phyloP scores from a whole-genome alignment of 2,797 vertebrate genomes.

The Myoxocephalus aenaeus region DNA sequence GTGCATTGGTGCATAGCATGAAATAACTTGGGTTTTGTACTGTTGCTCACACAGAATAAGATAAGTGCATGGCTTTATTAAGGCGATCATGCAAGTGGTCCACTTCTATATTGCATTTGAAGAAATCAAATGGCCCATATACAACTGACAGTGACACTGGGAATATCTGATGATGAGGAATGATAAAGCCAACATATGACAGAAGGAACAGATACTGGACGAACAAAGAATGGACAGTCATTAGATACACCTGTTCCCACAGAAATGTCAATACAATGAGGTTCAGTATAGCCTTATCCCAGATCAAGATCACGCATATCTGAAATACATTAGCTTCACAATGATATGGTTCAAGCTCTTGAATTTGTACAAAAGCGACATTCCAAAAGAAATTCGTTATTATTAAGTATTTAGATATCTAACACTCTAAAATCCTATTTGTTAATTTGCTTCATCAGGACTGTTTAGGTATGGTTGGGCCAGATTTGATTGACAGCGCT shows the following conservation, averaged over 20 bases:
- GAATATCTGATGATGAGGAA: conserved; percentile 1
- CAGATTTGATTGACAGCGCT: background rate
- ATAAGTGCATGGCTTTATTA: conserved; percentile 7
- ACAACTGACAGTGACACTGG: background rate
- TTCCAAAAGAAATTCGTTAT: background rate
- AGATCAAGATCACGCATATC: background rate
- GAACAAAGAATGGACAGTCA: background rate
- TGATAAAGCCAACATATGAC: background rate
- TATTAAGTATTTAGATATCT: conserved; percentile 4
- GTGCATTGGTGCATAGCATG: conserved; percentile 13
- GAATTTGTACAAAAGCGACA: background rate
- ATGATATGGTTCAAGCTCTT: background rate
- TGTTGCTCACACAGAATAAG: conserved; percentile 11
- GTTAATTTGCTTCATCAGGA: background rate
- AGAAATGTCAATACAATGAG: background rate
- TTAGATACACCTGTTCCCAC: background rate
- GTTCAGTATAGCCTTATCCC: background rate
- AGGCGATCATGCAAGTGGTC: background rate
- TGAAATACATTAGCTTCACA: background rate
- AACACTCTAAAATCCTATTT: background rate
- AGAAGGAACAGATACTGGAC: background rate
- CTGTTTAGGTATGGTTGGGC: background rate
- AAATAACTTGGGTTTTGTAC: conserved; percentile 19
- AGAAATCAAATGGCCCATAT: background rate
- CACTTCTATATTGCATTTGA: background rate